Base-by-base conservation (phyloP, 1,140 invertebrate species). In the Grapholita molesta region DNA sequence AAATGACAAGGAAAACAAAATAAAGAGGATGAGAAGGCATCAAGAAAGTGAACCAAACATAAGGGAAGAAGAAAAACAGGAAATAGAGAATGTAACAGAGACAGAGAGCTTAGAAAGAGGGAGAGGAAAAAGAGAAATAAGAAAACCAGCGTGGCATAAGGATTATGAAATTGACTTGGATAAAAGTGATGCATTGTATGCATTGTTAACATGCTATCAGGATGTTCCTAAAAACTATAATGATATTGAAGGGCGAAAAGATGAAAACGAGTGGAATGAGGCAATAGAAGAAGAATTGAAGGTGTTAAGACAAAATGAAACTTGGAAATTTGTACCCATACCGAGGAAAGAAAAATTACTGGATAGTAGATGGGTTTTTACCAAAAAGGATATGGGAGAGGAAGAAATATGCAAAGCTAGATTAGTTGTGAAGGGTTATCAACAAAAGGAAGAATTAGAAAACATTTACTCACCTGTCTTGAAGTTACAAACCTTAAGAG, bases 391-490 rank as follows among this genome's bases (percentile, higher is more conserved):
- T 25, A 32, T 18, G 4, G 24, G 25, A n/a, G 35, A 48, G 25
- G 33, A 32, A 57, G n/a, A 52, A 74, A 67, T 35, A 28, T 74
- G 68, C 33, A 69, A 76, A 68, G 76, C 72, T 42, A 68, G 72
- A 65, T 70, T 70, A 38, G 68, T 70, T 32, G 68, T 32, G 4
- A 65, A 38, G 33, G 68, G 68, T 18, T 70, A 55, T 76, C 12
- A 48, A 52, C 72, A 76, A 65, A 57, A 35, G 28, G 53, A 68
- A 68, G 23, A 72, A 64, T 69, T 57, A 23, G 57, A 68, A 11
- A 61, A 73, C 21, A 66, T 73, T 11, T 73, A 76, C 68, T 32
- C 74, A 48, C 74, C 74, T 42, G 72, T 78, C 11, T 70, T 64
- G 38, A 73, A 66, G 61, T 15, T 75, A 70, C 25, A 57, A 7